phyloP scores from a whole-genome alignment of 1,140 invertebrate species.

The Bacillus rossius region DNA sequence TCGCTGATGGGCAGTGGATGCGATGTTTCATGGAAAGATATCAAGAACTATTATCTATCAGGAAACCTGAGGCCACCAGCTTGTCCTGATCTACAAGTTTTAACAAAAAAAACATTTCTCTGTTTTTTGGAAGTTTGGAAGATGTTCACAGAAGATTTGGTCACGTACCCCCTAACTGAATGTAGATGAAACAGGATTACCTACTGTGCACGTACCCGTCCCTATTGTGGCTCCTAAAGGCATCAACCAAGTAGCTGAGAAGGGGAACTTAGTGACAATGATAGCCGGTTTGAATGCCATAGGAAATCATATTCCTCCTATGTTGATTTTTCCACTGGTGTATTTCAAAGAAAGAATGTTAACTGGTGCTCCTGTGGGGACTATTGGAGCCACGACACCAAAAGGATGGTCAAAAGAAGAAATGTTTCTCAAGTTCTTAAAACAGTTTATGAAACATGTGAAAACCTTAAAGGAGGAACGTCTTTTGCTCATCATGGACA shows the following conservation, averaged over 20 bases:
- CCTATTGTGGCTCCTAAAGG: slow-evolving; percentile 33
- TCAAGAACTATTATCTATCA: too few relatives aligned
- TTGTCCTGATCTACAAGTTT: too few relatives aligned
- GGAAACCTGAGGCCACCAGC: too few relatives aligned
- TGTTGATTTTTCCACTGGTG: slow-evolving; percentile 2
- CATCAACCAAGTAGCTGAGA: slow-evolving; percentile 34
- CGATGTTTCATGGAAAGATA: too few relatives aligned
- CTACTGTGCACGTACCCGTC: slow-evolving; percentile 31
- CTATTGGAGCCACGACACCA: not conserved
- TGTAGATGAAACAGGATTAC: slow-evolving; percentile 37
- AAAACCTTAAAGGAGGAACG: not conserved
- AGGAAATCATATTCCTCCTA: slow-evolving; percentile 22
- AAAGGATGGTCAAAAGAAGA: slow-evolving; percentile 1
- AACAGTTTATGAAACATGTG: not conserved
- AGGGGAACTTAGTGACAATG: slow-evolving; percentile 30
- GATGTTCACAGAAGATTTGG: slow-evolving; percentile 5
- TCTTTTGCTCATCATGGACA: slow-evolving; percentile 1
- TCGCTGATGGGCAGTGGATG: too few relatives aligned
- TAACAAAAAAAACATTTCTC: too few relatives aligned
- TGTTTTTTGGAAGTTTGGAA: not conserved
- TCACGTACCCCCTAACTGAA: slow-evolving; percentile 23
- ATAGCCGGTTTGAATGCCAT: slow-evolving; percentile 31
- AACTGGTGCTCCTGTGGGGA: not conserved
- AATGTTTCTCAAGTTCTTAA: not conserved
- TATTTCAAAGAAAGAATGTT: slow-evolving; percentile 3